A percentile compares a stretch with the other conserved stretches of the same genome.
Evolutionary conservation across 2,888 invertebrate species (phyloP).

Genomic region (Drosophila koepferae): DNA sequence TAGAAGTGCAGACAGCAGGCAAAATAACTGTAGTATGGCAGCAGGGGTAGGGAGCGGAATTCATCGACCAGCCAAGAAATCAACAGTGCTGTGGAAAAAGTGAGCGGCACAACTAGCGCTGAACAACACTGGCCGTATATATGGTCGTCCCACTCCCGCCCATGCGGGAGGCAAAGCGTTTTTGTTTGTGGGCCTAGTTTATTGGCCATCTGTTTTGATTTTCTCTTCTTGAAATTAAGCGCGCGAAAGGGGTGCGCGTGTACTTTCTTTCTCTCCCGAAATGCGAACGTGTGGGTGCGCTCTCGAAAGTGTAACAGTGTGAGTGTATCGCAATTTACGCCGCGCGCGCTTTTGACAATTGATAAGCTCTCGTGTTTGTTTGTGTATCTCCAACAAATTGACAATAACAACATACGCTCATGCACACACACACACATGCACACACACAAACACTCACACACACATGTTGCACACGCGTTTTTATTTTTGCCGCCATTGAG

Average conservation of each 20-base stretch:
- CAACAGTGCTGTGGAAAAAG: slow-evolving; percentile 66
- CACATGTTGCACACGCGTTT: slow-evolving; percentile 73
- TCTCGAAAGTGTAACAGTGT: slow-evolving; percentile 1
- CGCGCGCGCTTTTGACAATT: slow-evolving; percentile 67
- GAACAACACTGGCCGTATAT: slow-evolving; percentile 51
- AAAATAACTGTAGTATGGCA: slow-evolving; percentile 7
- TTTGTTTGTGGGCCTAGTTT: slow-evolving; percentile 63
- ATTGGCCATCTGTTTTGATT: slow-evolving; percentile 73
- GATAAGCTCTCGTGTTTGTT: slow-evolving; percentile 66
- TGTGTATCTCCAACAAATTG: slow-evolving; percentile 49
- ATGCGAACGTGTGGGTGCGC: slow-evolving; percentile 45
- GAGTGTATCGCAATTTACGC: slow-evolving; percentile 62
- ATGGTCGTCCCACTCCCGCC: slow-evolving; percentile 48
- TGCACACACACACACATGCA: slow-evolving; percentile 37
- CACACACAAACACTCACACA: slow-evolving; percentile 60
- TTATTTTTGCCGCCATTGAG: slow-evolving; percentile 59
- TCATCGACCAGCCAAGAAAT: slow-evolving; percentile 58
- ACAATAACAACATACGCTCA: slow-evolving; percentile 43
- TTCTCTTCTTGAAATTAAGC: slow-evolving; percentile 78
- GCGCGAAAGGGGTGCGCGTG: slow-evolving; percentile 80
- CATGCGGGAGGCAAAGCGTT: slow-evolving; percentile 44
- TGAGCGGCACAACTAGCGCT: slow-evolving; percentile 58
- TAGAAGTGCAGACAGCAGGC: slow-evolving; percentile 17
- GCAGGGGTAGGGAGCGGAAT: slow-evolving; percentile 35
- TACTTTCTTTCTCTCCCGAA: slow-evolving; percentile 68